phyloP scores from a whole-genome alignment of 2,888 invertebrate genomes.

The Erpobdella octoculata region DNA sequence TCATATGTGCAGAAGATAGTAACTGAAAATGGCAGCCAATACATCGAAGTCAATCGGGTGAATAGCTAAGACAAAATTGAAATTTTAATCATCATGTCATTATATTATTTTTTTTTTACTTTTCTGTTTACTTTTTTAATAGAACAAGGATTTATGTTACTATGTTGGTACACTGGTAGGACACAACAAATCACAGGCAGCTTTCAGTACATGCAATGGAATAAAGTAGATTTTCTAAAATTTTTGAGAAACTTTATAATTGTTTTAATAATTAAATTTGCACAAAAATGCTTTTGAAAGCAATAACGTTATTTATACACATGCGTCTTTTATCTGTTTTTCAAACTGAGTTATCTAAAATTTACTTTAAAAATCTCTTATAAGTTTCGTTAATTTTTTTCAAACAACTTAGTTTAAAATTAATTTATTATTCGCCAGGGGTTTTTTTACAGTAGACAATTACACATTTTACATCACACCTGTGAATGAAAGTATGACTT shows the following conservation, averaged over 20 bases:
- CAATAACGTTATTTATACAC: too few relatives aligned
- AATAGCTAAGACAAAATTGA: too few relatives aligned
- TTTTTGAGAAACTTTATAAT: too few relatives aligned
- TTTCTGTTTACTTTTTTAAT: not conserved
- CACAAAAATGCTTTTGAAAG: too few relatives aligned
- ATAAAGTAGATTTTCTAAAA: not conserved
- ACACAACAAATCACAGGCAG: not conserved
- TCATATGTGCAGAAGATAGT: not conserved
- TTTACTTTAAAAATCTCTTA: too few relatives aligned
- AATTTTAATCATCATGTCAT: too few relatives aligned
- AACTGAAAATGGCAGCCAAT: not conserved
- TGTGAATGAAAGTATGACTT: not conserved
- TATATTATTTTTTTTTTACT: not conserved
- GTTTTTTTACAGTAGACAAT: not conserved
- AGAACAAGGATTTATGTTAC: not conserved
- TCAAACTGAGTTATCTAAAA: too few relatives aligned
- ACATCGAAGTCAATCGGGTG: not conserved
- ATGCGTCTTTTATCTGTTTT: too few relatives aligned
- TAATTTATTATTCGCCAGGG: not conserved
- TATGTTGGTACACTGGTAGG: not conserved
- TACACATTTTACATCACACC: constrained; percentile 2
- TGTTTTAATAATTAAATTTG: too few relatives aligned
- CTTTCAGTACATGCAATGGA: constrained; percentile 8
- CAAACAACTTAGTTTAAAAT: not conserved
- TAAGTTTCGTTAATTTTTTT: too few relatives aligned